Percentiles rank a stretch among this genome's conserved stretches.
Conservation (phyloP, 1,140 invertebrate genomes). For the Meloidogyne exigua region DNA sequence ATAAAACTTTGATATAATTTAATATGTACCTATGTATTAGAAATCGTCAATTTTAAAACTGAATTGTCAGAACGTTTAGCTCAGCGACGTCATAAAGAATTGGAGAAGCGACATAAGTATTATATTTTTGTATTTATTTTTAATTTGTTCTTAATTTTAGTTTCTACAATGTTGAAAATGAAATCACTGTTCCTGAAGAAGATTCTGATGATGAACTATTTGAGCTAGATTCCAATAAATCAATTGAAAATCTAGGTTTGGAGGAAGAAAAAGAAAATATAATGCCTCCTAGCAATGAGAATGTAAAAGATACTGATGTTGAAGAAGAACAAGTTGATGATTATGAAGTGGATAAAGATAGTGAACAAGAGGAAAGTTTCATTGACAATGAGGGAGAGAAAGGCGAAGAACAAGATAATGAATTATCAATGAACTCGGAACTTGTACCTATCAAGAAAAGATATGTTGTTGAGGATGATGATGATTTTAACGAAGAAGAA, state of each 20-base stretch:
- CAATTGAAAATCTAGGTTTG: neutral
- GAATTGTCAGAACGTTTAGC: conserved; percentile 12
- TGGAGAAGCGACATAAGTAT: conserved; percentile 4
- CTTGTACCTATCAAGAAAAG: neutral
- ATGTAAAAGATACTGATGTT: neutral
- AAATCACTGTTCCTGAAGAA: neutral
- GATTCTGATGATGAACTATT: neutral
- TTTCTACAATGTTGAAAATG: conserved; percentile 25
- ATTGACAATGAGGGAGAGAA: neutral
- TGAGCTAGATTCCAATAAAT: neutral
- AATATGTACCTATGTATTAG: neutral
- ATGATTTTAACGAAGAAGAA: neutral
- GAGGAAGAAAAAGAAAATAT: conserved; percentile 6
- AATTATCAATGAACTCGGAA: neutral
- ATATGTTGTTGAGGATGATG: neutral
- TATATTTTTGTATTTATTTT: neutral
- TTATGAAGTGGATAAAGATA: neutral
- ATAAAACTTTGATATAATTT: neutral
- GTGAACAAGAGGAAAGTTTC: conserved; percentile 7
- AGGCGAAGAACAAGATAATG: conserved; percentile 9
- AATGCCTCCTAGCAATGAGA: neutral
- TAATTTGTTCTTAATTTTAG: neutral
- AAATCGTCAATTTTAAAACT: conserved; percentile 3
- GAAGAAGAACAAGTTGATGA: neutral
- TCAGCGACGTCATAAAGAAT: conserved; percentile 11